Conservation (phyloP, 1,140 invertebrate genomes). For the Acromyrmex echinatior region DNA sequence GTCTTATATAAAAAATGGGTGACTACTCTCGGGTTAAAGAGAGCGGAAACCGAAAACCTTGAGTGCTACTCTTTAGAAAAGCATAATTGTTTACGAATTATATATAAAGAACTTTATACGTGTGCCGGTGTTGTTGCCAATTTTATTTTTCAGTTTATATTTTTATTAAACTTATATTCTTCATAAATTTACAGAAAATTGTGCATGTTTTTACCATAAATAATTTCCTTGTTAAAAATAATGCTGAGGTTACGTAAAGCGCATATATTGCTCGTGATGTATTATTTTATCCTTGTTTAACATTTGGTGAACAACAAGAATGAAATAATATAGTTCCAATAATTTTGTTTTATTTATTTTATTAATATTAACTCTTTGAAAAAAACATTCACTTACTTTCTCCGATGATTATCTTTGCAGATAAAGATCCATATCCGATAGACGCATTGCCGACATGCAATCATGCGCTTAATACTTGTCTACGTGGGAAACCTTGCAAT, state of each 20-base stretch:
- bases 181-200: not conserved
- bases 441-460: constrained; percentile 95
- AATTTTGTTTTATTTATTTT: not conserved
- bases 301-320: too few species aligned
- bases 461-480: constrained; percentile 94
- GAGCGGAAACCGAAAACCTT: too few species aligned
- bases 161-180: not conserved
- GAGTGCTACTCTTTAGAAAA: not conserved
- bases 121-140: not conserved
- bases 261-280: too few species aligned
- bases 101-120: not conserved
- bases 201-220: not conserved
- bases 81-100: not conserved
- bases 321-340: not conserved
- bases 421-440: constrained; percentile 94
- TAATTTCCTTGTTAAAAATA: not conserved
- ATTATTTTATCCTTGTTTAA: too few species aligned
- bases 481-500: constrained; percentile 91
- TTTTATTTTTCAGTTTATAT: not conserved
- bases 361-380: not conserved
- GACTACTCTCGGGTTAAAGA: too few species aligned
- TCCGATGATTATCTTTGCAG: constrained; percentile 86
- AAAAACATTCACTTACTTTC: constrained; percentile 17
- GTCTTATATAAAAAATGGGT: too few species aligned
- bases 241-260: too few species aligned